phyloP scores from a whole-genome alignment of 1,140 invertebrate species.

The Euborellia annulipes region DNA sequence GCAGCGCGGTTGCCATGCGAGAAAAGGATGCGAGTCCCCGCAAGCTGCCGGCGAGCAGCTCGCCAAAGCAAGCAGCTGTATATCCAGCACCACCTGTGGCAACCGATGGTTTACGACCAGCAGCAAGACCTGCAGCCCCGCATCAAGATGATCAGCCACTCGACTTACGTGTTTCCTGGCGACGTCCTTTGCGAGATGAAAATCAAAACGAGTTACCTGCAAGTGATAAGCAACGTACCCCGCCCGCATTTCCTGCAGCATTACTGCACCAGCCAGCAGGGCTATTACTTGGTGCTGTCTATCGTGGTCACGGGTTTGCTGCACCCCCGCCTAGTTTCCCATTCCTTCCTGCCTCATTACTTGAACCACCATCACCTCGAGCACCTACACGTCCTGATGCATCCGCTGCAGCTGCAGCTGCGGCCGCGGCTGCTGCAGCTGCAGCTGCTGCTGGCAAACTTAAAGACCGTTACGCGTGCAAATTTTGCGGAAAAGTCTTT shows the following conservation, averaged over 20 bases:
- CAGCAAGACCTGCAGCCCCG: constrained; percentile 21
- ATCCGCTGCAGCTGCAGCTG: constrained; percentile 20
- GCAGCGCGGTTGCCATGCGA: constrained; percentile 41
- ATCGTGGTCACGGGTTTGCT: constrained; percentile 27
- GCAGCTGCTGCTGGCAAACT: constrained; percentile 36
- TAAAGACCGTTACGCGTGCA: constrained; percentile 90
- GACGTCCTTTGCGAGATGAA: constrained; percentile 47
- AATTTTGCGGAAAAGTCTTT: constrained; percentile 96
- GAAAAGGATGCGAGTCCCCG: constrained; percentile 63
- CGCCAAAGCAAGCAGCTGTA: constrained; percentile 52
- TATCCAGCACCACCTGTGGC: constrained; percentile 44
- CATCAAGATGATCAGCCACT: constrained; percentile 52
- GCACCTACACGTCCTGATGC: constrained; percentile 17
- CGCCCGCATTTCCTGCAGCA: constrained; percentile 25
- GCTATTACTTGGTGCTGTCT: constrained; percentile 29
- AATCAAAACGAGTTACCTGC: constrained; percentile 39
- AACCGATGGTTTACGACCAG: constrained; percentile 7
- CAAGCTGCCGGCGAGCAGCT: constrained; percentile 47
- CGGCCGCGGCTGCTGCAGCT: constrained; percentile 16
- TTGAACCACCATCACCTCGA: constrained; percentile 24
- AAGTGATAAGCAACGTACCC: background rate
- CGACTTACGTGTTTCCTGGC: constrained; percentile 61
- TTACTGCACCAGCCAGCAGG: constrained; percentile 35
- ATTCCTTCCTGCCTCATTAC: constrained; percentile 25
- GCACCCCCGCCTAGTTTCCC: constrained; percentile 22